phyloP scores from a whole-genome alignment of 1,140 invertebrate species.

The Drosophila suzukii region DNA sequence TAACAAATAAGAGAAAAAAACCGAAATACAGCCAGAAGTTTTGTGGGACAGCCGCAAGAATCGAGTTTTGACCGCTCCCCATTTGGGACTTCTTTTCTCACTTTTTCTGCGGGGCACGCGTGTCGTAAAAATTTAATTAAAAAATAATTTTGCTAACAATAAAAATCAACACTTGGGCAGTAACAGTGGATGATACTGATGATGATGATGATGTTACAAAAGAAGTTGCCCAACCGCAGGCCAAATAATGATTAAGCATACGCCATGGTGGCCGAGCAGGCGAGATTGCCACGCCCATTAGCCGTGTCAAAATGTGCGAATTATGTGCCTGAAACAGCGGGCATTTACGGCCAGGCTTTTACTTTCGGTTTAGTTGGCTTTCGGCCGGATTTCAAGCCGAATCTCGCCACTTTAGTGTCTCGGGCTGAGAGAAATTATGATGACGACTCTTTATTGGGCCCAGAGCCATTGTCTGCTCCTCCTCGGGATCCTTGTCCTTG shows the following conservation, averaged over 20 bases:
- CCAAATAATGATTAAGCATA: slow-evolving; percentile 72
- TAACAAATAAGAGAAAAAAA: slow-evolving; percentile 11
- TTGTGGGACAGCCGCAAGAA: slow-evolving; percentile 41
- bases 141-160: slow-evolving; percentile 77
- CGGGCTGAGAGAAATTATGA: slow-evolving; percentile 72
- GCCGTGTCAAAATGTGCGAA: slow-evolving; percentile 73
- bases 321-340: slow-evolving; percentile 70
- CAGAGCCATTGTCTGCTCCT: slow-evolving; percentile 59
- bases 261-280: slow-evolving; percentile 42
- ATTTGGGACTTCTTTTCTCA: slow-evolving; percentile 22
- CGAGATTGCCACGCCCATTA: slow-evolving; percentile 65
- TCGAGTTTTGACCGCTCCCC: slow-evolving; percentile 32
- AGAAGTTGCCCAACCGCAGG: slow-evolving; percentile 43
- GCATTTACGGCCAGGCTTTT: slow-evolving; percentile 59
- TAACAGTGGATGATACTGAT: slow-evolving; percentile 12
- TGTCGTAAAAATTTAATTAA: slow-evolving; percentile 81
- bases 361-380: slow-evolving; percentile 41
- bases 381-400: slow-evolving; percentile 9
- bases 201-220: slow-evolving; percentile 23
- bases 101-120: slow-evolving; percentile 42
- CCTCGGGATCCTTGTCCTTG: slow-evolving; percentile 32
- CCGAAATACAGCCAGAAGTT: slow-evolving; percentile 17
- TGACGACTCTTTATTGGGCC: slow-evolving; percentile 73
- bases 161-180: slow-evolving; percentile 69
- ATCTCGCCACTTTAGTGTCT: slow-evolving; percentile 46